Conservation (phyloP, 2,113 vertebrate genomes). For the Sylvietta virens region DNA sequence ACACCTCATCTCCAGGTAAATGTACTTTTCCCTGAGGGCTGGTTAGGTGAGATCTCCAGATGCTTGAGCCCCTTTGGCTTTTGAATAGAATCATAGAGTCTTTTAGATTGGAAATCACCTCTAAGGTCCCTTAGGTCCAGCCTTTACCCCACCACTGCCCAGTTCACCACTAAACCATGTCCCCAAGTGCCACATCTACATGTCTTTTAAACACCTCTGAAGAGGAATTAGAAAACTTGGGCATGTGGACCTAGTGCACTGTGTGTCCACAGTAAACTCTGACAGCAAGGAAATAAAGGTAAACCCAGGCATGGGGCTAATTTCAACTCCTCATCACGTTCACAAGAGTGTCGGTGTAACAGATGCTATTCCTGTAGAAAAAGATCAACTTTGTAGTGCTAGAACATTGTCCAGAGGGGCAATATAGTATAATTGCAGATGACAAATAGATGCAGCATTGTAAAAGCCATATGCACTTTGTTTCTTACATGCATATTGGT, state of each 20-base stretch:
- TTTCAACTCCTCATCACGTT: background rate
- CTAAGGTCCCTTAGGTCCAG: background rate
- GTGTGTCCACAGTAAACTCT: background rate
- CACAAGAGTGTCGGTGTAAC: background rate
- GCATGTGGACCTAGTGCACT: background rate
- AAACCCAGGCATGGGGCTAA: background rate
- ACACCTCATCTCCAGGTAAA: background rate
- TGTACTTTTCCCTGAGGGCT: background rate
- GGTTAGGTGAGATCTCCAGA: background rate
- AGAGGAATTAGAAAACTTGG: background rate
- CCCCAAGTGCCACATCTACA: background rate
- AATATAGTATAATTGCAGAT: background rate
- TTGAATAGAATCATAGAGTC: background rate
- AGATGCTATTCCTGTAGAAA: background rate
- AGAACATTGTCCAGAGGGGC: background rate
- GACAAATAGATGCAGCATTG: background rate
- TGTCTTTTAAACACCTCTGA: background rate
- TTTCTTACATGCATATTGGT: background rate
- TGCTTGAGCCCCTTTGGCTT: background rate
- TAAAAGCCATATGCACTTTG: background rate
- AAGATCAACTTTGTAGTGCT: background rate
- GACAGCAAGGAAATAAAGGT: background rate
- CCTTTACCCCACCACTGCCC: background rate
- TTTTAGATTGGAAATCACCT: background rate
- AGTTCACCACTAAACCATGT: background rate